Percentiles rank a stretch among this genome's conserved stretches.
These are phyloP conservation scores for Agelas oroides DNA, from an alignment of 37 sponge, comb jelly and placozoan species.

Conservation along the genomic window DNA sequence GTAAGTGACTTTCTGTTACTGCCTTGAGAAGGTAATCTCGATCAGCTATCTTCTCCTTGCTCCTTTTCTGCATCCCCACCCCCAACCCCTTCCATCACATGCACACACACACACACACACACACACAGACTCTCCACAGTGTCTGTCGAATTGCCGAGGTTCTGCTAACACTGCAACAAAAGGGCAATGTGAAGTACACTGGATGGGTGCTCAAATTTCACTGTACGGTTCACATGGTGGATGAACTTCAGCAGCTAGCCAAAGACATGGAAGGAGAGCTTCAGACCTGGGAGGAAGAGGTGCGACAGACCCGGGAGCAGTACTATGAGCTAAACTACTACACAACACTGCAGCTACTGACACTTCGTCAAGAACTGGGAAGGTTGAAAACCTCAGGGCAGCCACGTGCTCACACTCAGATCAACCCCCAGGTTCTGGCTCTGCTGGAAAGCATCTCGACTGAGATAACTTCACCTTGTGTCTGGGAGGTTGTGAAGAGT, in stretches of 20 bases:
- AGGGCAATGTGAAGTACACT: slow-evolving; percentile 52
- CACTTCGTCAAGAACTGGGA: slow-evolving; percentile 54
- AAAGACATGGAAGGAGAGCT: slow-evolving; percentile 54
- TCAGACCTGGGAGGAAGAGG: slow-evolving; percentile 29
- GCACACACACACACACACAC: not conserved
- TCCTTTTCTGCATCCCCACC: no score
- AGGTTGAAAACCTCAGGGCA: not conserved
- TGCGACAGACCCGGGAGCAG: slow-evolving; percentile 17
- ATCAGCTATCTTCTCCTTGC: no score
- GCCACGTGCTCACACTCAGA: not conserved
- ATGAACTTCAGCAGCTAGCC: slow-evolving; percentile 13
- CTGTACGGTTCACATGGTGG: slow-evolving; percentile 23
- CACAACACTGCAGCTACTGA: slow-evolving; percentile 65
- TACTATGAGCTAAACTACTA: slow-evolving; percentile 74
- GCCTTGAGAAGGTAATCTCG: no score
- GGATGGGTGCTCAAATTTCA: slow-evolving; percentile 30
- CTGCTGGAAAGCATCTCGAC: slow-evolving; percentile 45
- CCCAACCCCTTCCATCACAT: not conserved
- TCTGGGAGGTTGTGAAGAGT: not conserved
- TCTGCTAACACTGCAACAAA: slow-evolving; percentile 25
- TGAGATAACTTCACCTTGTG: slow-evolving; percentile 16
- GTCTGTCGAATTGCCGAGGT: slow-evolving; percentile 53
- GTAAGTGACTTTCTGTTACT: slow-evolving; percentile 23
- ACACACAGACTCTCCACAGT: slow-evolving; percentile 36
- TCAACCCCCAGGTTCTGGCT: slow-evolving; percentile 22